These are phyloP conservation scores for Ivindomyrus marchei DNA, from an alignment of 2,113 vertebrate genomes.

Conservation along the genomic window DNA sequence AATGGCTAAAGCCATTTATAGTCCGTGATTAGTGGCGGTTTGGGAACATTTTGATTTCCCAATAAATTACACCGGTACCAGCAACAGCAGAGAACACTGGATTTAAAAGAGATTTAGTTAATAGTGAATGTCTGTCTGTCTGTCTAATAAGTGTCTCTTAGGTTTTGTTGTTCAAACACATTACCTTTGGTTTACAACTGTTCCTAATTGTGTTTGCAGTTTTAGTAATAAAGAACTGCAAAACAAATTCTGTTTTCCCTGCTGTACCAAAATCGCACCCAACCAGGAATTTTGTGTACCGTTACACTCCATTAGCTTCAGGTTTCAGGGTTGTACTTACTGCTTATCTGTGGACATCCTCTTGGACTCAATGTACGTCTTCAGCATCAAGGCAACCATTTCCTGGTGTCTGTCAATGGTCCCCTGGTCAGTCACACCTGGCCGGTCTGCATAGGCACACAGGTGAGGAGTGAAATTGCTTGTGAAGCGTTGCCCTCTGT, in stretches of 20 bases:
- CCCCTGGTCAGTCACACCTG: slow-evolving; percentile 43
- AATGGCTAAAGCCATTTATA: neutral
- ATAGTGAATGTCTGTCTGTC: neutral
- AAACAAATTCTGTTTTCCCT: neutral
- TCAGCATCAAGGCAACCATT: slow-evolving; percentile 34
- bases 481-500: neutral
- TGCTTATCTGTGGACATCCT: slow-evolving; percentile 36
- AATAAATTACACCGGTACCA: neutral
- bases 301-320: neutral
- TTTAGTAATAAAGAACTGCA: neutral
- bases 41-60: neutral
- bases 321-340: slow-evolving; percentile 29
- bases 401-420: slow-evolving; percentile 42
- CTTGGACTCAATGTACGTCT: slow-evolving; percentile 45
- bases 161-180: neutral
- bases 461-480: neutral
- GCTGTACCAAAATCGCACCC: neutral
- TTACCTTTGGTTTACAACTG: neutral
- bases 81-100: neutral
- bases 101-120: neutral
- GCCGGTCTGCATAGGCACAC: slow-evolving; percentile 45
- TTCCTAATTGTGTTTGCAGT: neutral
- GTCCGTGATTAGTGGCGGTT: neutral
- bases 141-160: neutral
- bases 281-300: neutral